These are phyloP conservation scores for Smittia sp. DNA, from an alignment of 2,888 invertebrate species.

Conservation along the genomic window DNA sequence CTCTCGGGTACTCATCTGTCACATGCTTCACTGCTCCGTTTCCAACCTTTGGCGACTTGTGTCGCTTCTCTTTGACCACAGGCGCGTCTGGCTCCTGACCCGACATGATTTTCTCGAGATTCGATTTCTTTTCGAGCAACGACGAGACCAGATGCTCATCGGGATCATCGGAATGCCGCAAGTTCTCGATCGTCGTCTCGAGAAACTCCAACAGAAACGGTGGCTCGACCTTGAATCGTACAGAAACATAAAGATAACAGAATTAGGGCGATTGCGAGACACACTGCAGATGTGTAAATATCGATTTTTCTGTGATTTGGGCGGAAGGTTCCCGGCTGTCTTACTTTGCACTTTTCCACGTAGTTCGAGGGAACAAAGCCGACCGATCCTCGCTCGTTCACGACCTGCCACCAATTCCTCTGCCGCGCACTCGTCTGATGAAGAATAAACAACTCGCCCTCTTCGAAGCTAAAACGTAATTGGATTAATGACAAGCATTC, in stretches of 20 bases:
- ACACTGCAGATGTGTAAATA: slow-evolving; percentile 2
- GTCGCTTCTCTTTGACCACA: slow-evolving; percentile 24
- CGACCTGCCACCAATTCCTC: slow-evolving; percentile 86
- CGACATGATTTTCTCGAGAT: slow-evolving; percentile 53
- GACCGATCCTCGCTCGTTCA: slow-evolving; percentile 75
- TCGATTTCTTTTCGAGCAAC: slow-evolving; percentile 65
- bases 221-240: slow-evolving; percentile 61
- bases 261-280: slow-evolving; percentile 16
- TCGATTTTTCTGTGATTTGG: slow-evolving; percentile 26
- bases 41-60: slow-evolving; percentile 30
- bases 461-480: slow-evolving; percentile 61
- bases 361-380: slow-evolving; percentile 87
- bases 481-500: background rate
- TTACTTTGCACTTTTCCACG: slow-evolving; percentile 73
- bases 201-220: slow-evolving; percentile 70
- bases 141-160: slow-evolving; percentile 61
- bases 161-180: slow-evolving; percentile 54
- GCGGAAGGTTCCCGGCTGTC: background rate
- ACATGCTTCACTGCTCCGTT: slow-evolving; percentile 40
- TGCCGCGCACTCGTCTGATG: slow-evolving; percentile 77
- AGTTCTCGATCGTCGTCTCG: slow-evolving; percentile 64
- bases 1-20: background rate
- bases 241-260: background rate
- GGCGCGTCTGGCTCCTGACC: slow-evolving; percentile 29
- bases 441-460: slow-evolving; percentile 76